A percentile compares a stretch with the other conserved stretches of the same genome.
Conservation (phyloP, 2,797 vertebrate species). For the Zenarchopterus dispar region DNA sequence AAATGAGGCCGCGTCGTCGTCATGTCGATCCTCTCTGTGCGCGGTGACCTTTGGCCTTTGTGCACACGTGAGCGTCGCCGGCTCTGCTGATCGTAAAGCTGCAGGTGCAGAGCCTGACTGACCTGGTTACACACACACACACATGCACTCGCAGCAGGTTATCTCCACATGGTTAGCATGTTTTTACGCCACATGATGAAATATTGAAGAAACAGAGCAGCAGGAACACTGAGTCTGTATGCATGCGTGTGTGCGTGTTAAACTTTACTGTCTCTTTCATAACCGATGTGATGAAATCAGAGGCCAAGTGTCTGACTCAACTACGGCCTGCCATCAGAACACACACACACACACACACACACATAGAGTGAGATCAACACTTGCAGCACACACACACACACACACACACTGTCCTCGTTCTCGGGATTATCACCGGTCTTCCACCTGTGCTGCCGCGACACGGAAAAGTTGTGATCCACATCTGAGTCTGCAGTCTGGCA, state of each 20-base stretch:
- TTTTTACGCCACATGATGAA: constrained; percentile 76
- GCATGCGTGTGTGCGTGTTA: constrained; percentile 46
- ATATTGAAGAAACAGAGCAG: constrained; percentile 76
- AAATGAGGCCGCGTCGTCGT: constrained; percentile 51
- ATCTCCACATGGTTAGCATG: constrained; percentile 70
- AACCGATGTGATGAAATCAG: constrained; percentile 84
- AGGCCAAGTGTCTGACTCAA: constrained; percentile 82
- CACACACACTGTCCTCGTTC: constrained; percentile 33
- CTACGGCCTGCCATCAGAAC: constrained; percentile 63
- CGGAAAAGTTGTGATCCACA: constrained; percentile 15
- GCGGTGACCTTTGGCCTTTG: constrained; percentile 23
- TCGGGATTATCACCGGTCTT: constrained; percentile 36
- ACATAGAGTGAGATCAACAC: constrained; percentile 23
- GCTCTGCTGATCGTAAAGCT: constrained; percentile 26
- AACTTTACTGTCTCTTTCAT: constrained; percentile 81
- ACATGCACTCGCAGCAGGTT: constrained; percentile 60
- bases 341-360: constrained; percentile 28
- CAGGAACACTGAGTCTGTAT: constrained; percentile 30
- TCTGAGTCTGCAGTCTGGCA: constrained; percentile 24
- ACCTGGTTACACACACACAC: constrained; percentile 49
- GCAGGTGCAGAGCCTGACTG: constrained; percentile 49
- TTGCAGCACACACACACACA: background rate
- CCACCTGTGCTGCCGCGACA: constrained; percentile 45
- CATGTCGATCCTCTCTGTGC: constrained; percentile 39
- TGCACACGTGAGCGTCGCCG: background rate